These are phyloP conservation scores for Halcyon chelicuti DNA, from an alignment of 2,797 vertebrate species.

Conservation along the genomic window DNA sequence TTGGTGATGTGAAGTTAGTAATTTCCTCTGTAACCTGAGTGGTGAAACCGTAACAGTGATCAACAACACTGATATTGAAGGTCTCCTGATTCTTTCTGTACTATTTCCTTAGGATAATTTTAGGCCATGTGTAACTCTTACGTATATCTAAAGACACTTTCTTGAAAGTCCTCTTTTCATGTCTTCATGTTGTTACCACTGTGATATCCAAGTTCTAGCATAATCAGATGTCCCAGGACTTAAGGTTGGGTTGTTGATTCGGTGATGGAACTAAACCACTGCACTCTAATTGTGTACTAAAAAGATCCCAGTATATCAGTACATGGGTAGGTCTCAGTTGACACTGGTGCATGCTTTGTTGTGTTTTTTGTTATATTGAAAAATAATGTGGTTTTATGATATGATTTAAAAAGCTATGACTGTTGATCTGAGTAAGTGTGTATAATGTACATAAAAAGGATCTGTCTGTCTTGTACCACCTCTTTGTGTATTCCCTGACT, in stretches of 20 bases:
- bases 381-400: not conserved
- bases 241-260: not conserved
- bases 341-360: not conserved
- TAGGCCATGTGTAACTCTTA: not conserved
- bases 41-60: not conserved
- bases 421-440: not conserved
- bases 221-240: not conserved
- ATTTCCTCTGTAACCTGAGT: not conserved
- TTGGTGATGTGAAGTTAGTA: not conserved
- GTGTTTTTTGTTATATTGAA: not conserved
- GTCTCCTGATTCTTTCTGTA: not conserved
- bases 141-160: not conserved
- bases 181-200: not conserved
- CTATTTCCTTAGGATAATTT: not conserved
- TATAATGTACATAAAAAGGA: not conserved
- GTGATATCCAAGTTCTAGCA: not conserved
- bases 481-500: not conserved
- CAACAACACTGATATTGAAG: not conserved
- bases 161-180: not conserved
- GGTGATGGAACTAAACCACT: not conserved
- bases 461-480: not conserved
- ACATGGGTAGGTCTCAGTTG: not conserved
- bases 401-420: not conserved
- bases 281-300: not conserved
- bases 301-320: not conserved